Percentiles rank a stretch among this genome's conserved stretches.
These are phyloP conservation scores for Pteropus alecto DNA, from an alignment of 2,113 vertebrate species.

Conservation along the genomic window DNA sequence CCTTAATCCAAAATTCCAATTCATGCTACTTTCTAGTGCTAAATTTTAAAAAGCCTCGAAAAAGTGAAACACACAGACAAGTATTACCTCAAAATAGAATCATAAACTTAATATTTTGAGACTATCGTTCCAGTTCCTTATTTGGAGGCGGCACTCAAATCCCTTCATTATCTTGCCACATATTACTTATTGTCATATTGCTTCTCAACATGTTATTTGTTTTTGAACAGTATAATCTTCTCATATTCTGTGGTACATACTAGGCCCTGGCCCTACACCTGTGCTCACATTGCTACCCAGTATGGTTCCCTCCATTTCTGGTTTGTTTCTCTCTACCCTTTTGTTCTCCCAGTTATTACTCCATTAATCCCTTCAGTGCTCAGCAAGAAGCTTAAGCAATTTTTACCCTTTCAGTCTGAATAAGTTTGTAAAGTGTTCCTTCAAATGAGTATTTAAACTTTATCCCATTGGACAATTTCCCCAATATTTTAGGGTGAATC, in stretches of 20 bases:
- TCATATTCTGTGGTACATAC: background rate
- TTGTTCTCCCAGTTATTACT: background rate
- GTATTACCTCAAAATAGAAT: background rate
- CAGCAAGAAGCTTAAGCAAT: background rate
- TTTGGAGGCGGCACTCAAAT: background rate
- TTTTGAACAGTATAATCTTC: background rate
- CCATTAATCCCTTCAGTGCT: background rate
- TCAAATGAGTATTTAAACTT: background rate
- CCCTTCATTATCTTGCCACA: background rate
- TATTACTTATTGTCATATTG: background rate
- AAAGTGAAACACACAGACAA: background rate
- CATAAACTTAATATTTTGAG: conserved; percentile 2
- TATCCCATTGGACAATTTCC: background rate
- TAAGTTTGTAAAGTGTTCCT: background rate
- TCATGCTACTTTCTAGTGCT: background rate
- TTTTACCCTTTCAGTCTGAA: background rate
- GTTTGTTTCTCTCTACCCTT: background rate
- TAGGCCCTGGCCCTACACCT: background rate
- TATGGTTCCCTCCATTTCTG: background rate
- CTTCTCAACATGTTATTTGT: background rate
- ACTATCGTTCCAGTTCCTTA: background rate
- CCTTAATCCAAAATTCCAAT: background rate
- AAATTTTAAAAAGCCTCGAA: background rate
- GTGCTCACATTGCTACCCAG: background rate
- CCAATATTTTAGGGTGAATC: background rate